Percentiles rank a stretch among this genome's conserved stretches.
Conservation (phyloP, 1,140 invertebrate species). For the Nylanderia fulva region DNA sequence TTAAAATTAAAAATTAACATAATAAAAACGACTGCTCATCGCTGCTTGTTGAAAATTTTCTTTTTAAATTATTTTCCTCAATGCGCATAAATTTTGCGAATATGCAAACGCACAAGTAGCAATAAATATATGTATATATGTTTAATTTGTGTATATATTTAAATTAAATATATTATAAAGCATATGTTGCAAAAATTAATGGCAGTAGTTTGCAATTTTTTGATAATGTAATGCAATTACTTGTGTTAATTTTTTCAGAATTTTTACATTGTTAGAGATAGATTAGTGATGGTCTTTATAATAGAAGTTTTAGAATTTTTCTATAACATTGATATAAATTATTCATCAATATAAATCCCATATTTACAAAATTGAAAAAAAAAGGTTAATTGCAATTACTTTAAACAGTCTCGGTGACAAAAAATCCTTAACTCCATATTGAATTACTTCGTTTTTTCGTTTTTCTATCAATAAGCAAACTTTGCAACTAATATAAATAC, state of each 20-base stretch:
- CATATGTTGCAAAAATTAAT: background rate
- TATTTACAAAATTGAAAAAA: background rate
- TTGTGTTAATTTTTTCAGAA: background rate
- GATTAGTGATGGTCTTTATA: background rate
- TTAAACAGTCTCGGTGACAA: background rate
- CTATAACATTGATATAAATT: background rate
- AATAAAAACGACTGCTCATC: too few species aligned
- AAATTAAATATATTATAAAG: constrained; percentile 17
- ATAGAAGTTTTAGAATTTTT: constrained; percentile 14
- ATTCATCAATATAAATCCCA: background rate
- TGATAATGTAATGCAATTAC: background rate
- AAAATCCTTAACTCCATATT: too few species aligned
- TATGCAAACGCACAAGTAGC: background rate
- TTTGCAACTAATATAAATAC: background rate
- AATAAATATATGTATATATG: too few species aligned
- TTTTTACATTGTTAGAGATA: background rate
- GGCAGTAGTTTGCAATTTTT: background rate
- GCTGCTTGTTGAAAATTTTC: background rate
- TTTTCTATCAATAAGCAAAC: background rate
- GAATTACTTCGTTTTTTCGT: background rate
- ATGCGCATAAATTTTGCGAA: background rate
- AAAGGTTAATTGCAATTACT: background rate
- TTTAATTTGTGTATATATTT: background rate
- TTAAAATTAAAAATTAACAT: background rate
- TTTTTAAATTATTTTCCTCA: background rate